These are phyloP conservation scores for Metacarcinus magister DNA, from an alignment of 2,888 invertebrate genomes.

Conservation along the genomic window DNA sequence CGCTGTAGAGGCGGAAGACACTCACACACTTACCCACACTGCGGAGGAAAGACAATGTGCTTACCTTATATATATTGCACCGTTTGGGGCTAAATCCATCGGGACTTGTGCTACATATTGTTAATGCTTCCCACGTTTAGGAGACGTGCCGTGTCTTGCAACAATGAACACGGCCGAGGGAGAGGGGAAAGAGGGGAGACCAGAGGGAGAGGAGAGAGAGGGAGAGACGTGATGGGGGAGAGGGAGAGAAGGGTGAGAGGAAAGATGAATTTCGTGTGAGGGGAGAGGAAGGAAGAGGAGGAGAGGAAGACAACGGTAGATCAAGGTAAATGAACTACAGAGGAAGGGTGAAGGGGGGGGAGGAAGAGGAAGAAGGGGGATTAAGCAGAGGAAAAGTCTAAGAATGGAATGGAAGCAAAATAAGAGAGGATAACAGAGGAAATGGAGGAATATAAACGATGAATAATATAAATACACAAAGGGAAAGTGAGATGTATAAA, in stretches of 20 bases:
- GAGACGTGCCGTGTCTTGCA: background rate
- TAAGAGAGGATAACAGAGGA: background rate
- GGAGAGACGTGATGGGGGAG: background rate
- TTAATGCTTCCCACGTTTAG: conserved; percentile 4
- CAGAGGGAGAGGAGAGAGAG: background rate
- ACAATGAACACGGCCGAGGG: background rate
- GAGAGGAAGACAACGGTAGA: background rate
- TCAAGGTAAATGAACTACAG: background rate
- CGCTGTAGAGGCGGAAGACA: background rate
- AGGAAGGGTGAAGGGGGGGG: background rate
- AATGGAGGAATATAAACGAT: background rate
- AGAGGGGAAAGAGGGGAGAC: background rate
- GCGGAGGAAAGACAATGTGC: background rate
- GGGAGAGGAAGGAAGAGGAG: background rate
- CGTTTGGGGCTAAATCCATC: conserved; percentile 18
- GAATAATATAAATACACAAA: background rate
- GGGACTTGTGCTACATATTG: conserved; percentile 19
- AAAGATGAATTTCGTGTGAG: background rate
- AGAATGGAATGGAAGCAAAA: background rate
- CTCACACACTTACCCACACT: background rate
- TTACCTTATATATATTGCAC: background rate
- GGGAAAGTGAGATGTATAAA: background rate
- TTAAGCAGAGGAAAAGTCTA: background rate
- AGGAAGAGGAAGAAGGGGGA: background rate
- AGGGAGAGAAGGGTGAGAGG: background rate